Evolutionary conservation across 2,797 vertebrate genomes (phyloP).

Genomic region (Schizopygopsis malacanthus): DNA sequence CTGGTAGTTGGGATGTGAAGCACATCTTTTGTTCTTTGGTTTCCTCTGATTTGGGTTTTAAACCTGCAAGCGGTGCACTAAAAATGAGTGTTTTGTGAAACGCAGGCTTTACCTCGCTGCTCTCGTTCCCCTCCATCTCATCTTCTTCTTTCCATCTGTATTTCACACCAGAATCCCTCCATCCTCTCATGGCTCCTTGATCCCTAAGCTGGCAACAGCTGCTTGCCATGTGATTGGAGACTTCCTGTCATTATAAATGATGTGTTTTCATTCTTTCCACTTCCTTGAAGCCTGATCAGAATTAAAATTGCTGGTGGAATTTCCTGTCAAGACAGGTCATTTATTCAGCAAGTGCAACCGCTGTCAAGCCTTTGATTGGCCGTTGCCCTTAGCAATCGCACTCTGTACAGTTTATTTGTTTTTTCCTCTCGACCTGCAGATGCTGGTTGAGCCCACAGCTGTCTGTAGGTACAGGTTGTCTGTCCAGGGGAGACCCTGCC

Average conservation of each 20-base stretch:
- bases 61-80: conserved; percentile 1
- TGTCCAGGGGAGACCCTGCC: conserved; percentile 48
- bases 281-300: conserved; percentile 95
- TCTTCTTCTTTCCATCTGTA: conserved; percentile 25
- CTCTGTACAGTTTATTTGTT: conserved; percentile 75
- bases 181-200: conserved; percentile 80
- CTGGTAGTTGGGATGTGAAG: conserved; percentile 58
- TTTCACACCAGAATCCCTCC: conserved; percentile 56
- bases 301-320: conserved; percentile 91
- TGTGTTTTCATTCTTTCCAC: conserved; percentile 96
- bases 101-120: conserved; percentile 3
- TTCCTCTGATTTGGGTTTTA: no score
- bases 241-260: conserved; percentile 99
- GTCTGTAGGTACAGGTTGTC: conserved; percentile 46
- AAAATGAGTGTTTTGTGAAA: conserved; percentile 17
- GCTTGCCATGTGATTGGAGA: conserved; percentile 96
- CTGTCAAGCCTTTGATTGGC: conserved; percentile 85
- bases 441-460: conserved; percentile 51
- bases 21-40: not conserved
- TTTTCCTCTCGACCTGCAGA: conserved; percentile 58
- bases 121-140: conserved; percentile 21
- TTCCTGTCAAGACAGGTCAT: conserved; percentile 90
- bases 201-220: conserved; percentile 89
- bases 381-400: conserved; percentile 78
- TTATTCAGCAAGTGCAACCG: conserved; percentile 82